Conservation (phyloP, 1,140 invertebrate genomes). For the Harlomillsia oculata region DNA sequence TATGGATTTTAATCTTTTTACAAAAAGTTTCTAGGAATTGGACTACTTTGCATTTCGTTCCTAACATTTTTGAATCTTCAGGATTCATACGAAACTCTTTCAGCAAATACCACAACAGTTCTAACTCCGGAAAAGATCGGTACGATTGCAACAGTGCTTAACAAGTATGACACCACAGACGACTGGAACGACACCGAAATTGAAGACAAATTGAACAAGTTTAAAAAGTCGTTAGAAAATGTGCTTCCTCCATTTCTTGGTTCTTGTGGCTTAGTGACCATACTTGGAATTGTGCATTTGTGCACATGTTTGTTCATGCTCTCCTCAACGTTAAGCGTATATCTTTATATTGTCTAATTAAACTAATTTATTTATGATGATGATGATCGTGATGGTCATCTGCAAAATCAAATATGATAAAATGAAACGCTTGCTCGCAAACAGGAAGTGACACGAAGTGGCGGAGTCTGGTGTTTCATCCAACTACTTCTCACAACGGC, state of each 20-base stretch:
- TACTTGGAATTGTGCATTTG: slow-evolving; percentile 12
- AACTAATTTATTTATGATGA: not conserved
- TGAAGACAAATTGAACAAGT: not conserved
- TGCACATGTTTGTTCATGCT: not conserved
- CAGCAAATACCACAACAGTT: not conserved
- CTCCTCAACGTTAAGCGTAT: slow-evolving; percentile 4
- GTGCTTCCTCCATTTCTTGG: slow-evolving; percentile 1
- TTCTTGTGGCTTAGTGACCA: not conserved
- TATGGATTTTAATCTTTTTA: not conserved
- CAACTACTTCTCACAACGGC: not conserved
- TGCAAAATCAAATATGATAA: not conserved
- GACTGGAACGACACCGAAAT: slow-evolving; percentile 5
- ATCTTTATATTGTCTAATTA: not conserved
- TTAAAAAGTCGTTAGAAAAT: not conserved
- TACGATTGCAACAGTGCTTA: not conserved
- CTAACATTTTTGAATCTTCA: not conserved
- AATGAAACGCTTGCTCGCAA: not conserved
- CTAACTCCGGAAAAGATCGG: not conserved
- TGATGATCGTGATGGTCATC: not conserved
- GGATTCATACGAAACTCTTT: not conserved
- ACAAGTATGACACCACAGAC: not conserved
- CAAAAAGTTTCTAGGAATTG: slow-evolving; percentile 1
- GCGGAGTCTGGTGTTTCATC: not conserved
- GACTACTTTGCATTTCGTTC: slow-evolving; percentile 6
- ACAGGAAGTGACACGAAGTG: not conserved